Evolutionary conservation across 2,797 vertebrate genomes (phyloP).

Genomic region (Helicolenus hilgendorfi): DNA sequence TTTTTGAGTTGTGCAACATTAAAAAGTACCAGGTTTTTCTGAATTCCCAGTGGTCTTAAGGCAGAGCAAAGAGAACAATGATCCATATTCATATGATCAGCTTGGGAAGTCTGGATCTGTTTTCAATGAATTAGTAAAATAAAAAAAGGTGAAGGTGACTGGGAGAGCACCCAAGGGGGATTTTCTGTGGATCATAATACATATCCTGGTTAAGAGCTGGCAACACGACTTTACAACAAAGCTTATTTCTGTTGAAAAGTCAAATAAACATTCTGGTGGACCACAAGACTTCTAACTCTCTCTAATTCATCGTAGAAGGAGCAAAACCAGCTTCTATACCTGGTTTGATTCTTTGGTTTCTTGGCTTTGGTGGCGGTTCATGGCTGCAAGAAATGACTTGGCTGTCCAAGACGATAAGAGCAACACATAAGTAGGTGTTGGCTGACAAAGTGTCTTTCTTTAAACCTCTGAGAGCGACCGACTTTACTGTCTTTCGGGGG

Average conservation of each 20-base stretch:
- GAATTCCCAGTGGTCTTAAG: neutral
- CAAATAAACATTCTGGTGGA: constrained; percentile 69
- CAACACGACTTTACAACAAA: constrained; percentile 6
- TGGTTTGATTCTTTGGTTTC: constrained; percentile 15
- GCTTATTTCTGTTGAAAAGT: constrained; percentile 57
- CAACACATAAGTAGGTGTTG: neutral
- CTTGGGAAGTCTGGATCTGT: constrained; percentile 8
- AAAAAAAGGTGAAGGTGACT: constrained; percentile 12
- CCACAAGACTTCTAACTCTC: constrained; percentile 42
- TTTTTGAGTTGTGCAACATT: neutral
- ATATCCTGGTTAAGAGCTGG: constrained; percentile 54
- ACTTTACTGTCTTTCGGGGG: too few relatives aligned
- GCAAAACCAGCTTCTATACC: neutral
- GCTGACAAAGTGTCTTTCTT: neutral
- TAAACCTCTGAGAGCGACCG: neutral
- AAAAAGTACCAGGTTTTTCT: neutral
- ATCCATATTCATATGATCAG: constrained; percentile 26
- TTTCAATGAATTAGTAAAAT: constrained; percentile 13
- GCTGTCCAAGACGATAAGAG: neutral
- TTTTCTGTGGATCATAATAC: constrained; percentile 44
- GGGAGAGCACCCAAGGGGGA: constrained; percentile 37
- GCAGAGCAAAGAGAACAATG: neutral
- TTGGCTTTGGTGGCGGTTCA: neutral
- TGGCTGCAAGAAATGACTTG: neutral
- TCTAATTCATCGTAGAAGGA: neutral